phyloP scores from a whole-genome alignment of 2,113 vertebrate species.

The Benitochromis conjunctus region DNA sequence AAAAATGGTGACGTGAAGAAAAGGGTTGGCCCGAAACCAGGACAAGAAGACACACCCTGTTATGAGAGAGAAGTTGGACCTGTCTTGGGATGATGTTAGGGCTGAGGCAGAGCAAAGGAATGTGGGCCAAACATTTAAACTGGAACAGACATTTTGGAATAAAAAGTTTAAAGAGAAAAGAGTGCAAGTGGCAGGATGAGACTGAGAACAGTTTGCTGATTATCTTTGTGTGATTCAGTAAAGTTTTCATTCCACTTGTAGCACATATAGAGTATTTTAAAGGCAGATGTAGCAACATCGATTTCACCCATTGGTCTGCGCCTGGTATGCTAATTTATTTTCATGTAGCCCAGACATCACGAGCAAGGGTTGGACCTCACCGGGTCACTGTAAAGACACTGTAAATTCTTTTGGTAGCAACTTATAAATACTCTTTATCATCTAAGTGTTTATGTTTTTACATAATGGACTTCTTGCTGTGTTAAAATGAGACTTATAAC shows the following conservation, averaged over 20 bases:
- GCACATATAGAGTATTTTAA: not conserved
- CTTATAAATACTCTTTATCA: not conserved
- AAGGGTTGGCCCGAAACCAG: slow-evolving; percentile 10
- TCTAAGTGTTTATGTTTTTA: not conserved
- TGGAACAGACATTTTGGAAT: slow-evolving; percentile 9
- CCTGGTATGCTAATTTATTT: not conserved
- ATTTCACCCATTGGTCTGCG: not conserved
- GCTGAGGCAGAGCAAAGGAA: slow-evolving; percentile 45
- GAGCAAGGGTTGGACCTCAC: not conserved
- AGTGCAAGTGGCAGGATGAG: not conserved
- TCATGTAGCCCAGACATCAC: accelerated
- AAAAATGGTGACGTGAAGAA: not conserved
- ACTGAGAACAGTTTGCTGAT: not conserved
- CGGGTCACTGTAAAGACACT: not conserved
- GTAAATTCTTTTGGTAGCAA: not conserved
- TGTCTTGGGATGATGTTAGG: slow-evolving; percentile 37
- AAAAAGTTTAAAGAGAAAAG: not conserved
- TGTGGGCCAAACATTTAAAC: slow-evolving; percentile 19
- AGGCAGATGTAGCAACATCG: not conserved
- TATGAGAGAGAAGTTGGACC: slow-evolving; percentile 21
- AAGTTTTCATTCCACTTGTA: not conserved
- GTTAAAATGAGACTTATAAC: not conserved
- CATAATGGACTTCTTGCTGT: not conserved
- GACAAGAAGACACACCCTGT: slow-evolving; percentile 19
- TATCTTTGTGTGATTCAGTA: not conserved